Conservation (phyloP, 2,113 vertebrate species). For the Oncorhynchus mykiss region DNA sequence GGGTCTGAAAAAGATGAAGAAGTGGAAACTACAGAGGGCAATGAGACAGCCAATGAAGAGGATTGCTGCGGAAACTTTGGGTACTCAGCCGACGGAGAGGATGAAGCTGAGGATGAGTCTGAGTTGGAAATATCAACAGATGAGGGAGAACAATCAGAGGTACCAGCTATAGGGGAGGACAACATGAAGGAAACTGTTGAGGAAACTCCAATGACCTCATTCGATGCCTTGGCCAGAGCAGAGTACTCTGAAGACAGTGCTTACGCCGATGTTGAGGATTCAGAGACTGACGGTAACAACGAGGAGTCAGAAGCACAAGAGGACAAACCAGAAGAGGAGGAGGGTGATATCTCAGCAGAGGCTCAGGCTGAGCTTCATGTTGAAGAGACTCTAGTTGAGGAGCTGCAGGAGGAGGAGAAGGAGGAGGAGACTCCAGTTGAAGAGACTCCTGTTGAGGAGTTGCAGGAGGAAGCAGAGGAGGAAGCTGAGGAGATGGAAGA, state of each 20-base stretch:
- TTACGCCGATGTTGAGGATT: slow-evolving; percentile 69
- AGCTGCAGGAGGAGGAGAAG: no score
- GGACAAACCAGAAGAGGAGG: no score
- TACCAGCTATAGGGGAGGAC: not conserved
- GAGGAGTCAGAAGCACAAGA: not conserved
- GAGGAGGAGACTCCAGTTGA: no score
- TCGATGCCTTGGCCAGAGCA: slow-evolving; percentile 32
- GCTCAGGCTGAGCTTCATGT: no score
- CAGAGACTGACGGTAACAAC: slow-evolving; percentile 60
- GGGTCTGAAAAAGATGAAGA: no score
- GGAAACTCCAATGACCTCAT: slow-evolving; percentile 24
- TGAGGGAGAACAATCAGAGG: slow-evolving; percentile 47
- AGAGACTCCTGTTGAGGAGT: slow-evolving; percentile 17
- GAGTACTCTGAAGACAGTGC: slow-evolving; percentile 61
- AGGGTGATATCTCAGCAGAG: no score
- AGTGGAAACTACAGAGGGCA: no score
- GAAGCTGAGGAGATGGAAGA: not conserved
- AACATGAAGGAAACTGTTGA: not conserved
- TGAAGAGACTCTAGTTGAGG: no score
- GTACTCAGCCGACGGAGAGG: slow-evolving; percentile 69
- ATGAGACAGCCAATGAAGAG: no score
- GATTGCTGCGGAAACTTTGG: slow-evolving; percentile 29
- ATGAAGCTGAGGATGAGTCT: slow-evolving; percentile 61
- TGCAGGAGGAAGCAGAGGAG: not conserved
- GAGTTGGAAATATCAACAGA: no score